Base-by-base conservation (phyloP, 2,888 invertebrate genomes). In the Stramonita haemastoma region DNA sequence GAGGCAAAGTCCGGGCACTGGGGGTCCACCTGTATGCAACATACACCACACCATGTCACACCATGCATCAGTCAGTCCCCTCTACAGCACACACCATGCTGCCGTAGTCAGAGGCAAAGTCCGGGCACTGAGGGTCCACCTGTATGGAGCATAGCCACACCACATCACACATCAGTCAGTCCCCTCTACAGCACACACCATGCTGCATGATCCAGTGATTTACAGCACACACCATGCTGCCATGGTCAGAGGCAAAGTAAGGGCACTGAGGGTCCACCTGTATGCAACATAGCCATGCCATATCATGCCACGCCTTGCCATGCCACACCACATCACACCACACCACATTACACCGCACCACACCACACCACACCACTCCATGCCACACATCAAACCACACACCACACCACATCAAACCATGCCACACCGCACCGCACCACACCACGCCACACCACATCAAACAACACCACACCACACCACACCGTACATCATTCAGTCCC, bases 1-100 rank as follows among this genome's bases (percentile, higher is more conserved):
- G 97, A 97, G 94, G 97, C 97, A 96, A 98, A 98, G 95, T 98
- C 98, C 0, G 98, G 98, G 95, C 98, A 98, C 93, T 97, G 97
- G 0, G 98, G 97, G 85, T 97, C 97, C 0, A 98, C 98, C 98
- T 98, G 93, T 0, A 95, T 22, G 1, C 22, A 46, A 5, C 73
- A 70, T 5, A 26, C 70, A 73, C 26, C 29, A 73, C 73, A 73
- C 26, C 29, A 70, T 5, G 5, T 70, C 60, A 46, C 46, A 46
- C 46, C 46, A 46, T 60, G 11, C 46, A 46, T 66, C 66, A 66
- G 1, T 66, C 66, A 17, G 2, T 66, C 13, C 66, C 66, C 66
- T 66, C 46, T 46, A 46, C 46, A 46, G 1, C 60, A 60, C 26
- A 26, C 73, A 73, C 73, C 73, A 73, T 8, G 22, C 66, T 66